These are phyloP conservation scores for Lycia hirtaria DNA, from an alignment of 2,888 invertebrate species.

Conservation along the genomic window DNA sequence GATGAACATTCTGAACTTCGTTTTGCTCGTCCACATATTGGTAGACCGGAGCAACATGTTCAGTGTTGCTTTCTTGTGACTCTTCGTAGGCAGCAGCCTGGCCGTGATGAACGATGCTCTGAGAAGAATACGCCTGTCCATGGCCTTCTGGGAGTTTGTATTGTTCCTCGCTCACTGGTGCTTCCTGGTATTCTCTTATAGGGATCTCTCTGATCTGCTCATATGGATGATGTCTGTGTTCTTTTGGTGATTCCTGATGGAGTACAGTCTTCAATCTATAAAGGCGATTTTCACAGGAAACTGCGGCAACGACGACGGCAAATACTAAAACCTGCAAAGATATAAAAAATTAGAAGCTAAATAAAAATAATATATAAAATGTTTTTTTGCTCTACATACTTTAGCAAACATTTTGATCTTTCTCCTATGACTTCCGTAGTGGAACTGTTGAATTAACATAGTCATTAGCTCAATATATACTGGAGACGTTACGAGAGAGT, in stretches of 20 bases:
- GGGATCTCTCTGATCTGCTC: conserved; percentile 47
- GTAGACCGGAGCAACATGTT: conserved; percentile 61
- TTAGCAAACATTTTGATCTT: conserved; percentile 79
- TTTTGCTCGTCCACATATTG: conserved; percentile 57
- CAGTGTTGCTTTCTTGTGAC: conserved; percentile 56
- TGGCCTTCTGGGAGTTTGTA: conserved; percentile 47
- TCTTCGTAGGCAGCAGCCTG: conserved; percentile 52
- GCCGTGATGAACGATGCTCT: conserved; percentile 61
- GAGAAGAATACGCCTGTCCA: conserved; percentile 60
- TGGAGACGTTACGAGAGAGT: conserved; percentile 83
- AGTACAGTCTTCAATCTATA: conserved; percentile 56
- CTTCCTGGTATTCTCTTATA: conserved; percentile 54
- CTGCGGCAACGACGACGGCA: conserved; percentile 53
- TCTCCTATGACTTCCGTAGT: conserved; percentile 78
- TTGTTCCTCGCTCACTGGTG: conserved; percentile 41
- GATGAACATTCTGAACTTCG: conserved; percentile 44
- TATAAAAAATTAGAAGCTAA: conserved; percentile 26
- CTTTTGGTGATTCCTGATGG: conserved; percentile 60
- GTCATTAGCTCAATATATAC: conserved; percentile 83
- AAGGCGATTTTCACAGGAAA: conserved; percentile 59
- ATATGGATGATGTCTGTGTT: conserved; percentile 57
- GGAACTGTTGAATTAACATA: conserved; percentile 82
- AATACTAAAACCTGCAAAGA: conserved; percentile 67
- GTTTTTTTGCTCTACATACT: conserved; percentile 57
- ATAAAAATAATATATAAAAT: conserved; percentile 30